Conservation (phyloP, 2,113 vertebrate genomes). For the Rhinopomastus cyanomelas region DNA sequence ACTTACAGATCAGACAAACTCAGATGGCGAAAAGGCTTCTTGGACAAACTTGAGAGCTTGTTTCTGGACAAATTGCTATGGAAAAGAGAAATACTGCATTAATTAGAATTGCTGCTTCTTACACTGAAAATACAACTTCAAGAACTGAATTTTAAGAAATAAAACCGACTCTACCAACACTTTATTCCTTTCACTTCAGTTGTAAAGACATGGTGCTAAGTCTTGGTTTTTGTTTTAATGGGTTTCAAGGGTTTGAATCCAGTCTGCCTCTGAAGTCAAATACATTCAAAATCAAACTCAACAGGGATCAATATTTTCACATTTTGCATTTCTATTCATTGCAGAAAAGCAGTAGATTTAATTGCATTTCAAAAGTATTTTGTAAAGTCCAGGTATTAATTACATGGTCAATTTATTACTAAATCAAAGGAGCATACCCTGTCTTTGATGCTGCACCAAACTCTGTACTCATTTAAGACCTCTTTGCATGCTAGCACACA, state of each 20-base stretch:
- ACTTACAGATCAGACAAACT: slow-evolving; percentile 95
- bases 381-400: slow-evolving; percentile 65
- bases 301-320: slow-evolving; percentile 7
- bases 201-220: not conserved
- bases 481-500: slow-evolving; percentile 28
- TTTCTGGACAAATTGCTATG: slow-evolving; percentile 95
- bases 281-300: not conserved
- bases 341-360: slow-evolving; percentile 1
- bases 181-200: not conserved
- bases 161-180: not conserved
- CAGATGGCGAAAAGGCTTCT: slow-evolving; percentile 91
- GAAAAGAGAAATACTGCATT: slow-evolving; percentile 59
- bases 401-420: slow-evolving; percentile 63
- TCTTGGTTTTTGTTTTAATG: not conserved
- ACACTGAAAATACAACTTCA: not conserved
- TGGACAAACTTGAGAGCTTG: slow-evolving; percentile 90
- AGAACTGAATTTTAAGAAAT: not conserved
- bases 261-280: not conserved
- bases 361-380: slow-evolving; percentile 28
- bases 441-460: slow-evolving; percentile 24
- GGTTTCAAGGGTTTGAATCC: not conserved
- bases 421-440: slow-evolving; percentile 47
- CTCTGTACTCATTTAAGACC: slow-evolving; percentile 6
- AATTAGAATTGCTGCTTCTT: slow-evolving; percentile 32
- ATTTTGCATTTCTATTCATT: not conserved